A percentile compares a stretch with the other conserved stretches of the same genome.
Conservation (phyloP, 2,797 vertebrate genomes). For the Cynopterus sphinx region DNA sequence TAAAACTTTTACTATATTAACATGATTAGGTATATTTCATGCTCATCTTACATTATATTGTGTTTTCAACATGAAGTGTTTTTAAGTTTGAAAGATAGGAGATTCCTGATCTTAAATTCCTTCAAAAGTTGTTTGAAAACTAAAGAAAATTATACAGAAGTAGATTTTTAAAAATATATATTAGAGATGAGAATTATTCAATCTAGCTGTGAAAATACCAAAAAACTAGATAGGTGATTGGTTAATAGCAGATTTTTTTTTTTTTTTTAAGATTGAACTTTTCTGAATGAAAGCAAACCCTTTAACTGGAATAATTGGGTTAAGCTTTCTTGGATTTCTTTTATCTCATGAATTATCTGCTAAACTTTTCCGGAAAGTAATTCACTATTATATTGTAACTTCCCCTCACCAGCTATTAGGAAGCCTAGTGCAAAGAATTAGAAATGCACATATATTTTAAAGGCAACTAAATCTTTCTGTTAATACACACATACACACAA, state of each 20-base stretch:
- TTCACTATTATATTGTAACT: slow-evolving; percentile 56
- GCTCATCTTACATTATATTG: neutral
- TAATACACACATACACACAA: slow-evolving; percentile 70
- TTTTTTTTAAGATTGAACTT: neutral
- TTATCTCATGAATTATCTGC: slow-evolving; percentile 68
- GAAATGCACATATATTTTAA: slow-evolving; percentile 71
- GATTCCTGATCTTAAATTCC: neutral
- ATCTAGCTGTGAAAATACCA: slow-evolving; percentile 2
- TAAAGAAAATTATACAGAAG: neutral
- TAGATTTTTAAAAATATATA: neutral
- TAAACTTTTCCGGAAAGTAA: slow-evolving; percentile 68
- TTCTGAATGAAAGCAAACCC: slow-evolving; percentile 36
- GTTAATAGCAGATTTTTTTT: neutral
- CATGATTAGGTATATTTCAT: neutral
- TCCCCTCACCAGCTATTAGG: slow-evolving; percentile 53
- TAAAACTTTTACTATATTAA: neutral
- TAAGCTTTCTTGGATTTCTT: slow-evolving; percentile 46
- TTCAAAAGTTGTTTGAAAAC: neutral
- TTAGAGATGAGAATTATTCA: neutral
- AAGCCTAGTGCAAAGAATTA: slow-evolving; percentile 66
- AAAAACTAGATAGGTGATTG: neutral
- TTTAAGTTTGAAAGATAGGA: neutral
- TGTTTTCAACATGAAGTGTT: neutral
- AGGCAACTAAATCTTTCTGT: slow-evolving; percentile 69
- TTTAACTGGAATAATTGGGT: neutral